Evolutionary conservation across 1,140 invertebrate genomes (phyloP).

Genomic region (Conus ventricosus): DNA sequence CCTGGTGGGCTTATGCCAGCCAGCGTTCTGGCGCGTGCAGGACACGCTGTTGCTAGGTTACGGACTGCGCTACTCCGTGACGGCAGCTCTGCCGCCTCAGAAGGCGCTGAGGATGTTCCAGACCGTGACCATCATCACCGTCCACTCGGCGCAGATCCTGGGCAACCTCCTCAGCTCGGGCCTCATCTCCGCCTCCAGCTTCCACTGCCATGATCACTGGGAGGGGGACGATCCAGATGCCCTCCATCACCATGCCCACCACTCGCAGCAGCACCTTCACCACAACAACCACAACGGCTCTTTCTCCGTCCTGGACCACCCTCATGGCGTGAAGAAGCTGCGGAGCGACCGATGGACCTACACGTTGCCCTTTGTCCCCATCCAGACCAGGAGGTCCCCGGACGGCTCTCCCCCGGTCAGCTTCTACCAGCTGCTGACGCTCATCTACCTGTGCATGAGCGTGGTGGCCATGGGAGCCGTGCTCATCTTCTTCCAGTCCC

Average conservation of each 20-base stretch:
- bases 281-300: neutral
- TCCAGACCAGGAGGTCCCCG: conserved; percentile 38
- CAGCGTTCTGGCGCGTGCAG: conserved; percentile 53
- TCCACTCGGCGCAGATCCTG: conserved; percentile 55
- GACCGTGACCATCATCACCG: conserved; percentile 49
- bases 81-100: conserved; percentile 42
- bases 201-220: conserved; percentile 35
- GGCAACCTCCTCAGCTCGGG: conserved; percentile 54
- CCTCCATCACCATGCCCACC: neutral
- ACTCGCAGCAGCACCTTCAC: neutral
- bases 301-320: neutral
- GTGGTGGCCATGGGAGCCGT: conserved; percentile 53
- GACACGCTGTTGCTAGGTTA: conserved; percentile 51
- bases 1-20: conserved; percentile 52
- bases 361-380: conserved; percentile 52
- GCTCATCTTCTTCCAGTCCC: conserved; percentile 54
- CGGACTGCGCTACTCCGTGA: conserved; percentile 48
- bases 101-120: conserved; percentile 51
- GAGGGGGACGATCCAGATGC: neutral
- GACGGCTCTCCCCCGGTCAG: conserved; percentile 43
- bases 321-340: neutral
- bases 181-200: conserved; percentile 49
- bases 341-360: conserved; percentile 51
- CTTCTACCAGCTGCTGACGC: conserved; percentile 53
- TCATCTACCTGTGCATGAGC: conserved; percentile 52